Conservation (phyloP, 1,140 invertebrate genomes). For the Helicoverpa zea region DNA sequence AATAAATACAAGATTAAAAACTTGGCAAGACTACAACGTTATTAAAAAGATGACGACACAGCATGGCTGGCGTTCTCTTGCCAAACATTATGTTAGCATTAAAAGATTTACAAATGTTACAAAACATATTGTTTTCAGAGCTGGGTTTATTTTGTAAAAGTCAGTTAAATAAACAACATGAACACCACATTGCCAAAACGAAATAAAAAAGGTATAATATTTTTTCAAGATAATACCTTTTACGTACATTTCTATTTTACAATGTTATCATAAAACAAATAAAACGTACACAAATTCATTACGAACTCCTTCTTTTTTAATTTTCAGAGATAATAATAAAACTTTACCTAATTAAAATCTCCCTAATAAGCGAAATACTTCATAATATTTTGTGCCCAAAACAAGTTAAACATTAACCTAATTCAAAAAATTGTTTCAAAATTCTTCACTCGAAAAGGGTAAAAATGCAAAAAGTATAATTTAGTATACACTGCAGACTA, state of each 20-base stretch:
- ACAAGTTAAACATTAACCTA: neutral
- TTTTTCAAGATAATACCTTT: no score
- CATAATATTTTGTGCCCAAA: neutral
- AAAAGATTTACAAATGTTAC: slow-evolving; percentile 2
- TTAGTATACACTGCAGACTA: neutral
- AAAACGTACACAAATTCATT: neutral
- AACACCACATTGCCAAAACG: no score
- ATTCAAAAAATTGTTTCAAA: slow-evolving; percentile 3
- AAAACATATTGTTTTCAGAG: neutral
- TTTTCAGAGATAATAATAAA: no score
- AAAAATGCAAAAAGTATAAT: neutral
- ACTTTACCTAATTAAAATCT: no score
- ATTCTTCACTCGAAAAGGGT: neutral
- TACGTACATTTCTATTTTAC: neutral
- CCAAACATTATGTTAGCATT: slow-evolving; percentile 7
- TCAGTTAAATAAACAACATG: no score
- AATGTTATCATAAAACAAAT: neutral
- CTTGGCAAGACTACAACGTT: neutral
- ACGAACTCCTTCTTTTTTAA: neutral
- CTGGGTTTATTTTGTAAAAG: neutral
- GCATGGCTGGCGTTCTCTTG: neutral
- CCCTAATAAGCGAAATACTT: no score
- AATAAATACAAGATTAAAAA: neutral
- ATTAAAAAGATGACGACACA: neutral
- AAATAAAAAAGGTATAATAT: no score